Base-by-base conservation (phyloP, 2,797 vertebrate genomes). In the Helostoma temminkii region DNA sequence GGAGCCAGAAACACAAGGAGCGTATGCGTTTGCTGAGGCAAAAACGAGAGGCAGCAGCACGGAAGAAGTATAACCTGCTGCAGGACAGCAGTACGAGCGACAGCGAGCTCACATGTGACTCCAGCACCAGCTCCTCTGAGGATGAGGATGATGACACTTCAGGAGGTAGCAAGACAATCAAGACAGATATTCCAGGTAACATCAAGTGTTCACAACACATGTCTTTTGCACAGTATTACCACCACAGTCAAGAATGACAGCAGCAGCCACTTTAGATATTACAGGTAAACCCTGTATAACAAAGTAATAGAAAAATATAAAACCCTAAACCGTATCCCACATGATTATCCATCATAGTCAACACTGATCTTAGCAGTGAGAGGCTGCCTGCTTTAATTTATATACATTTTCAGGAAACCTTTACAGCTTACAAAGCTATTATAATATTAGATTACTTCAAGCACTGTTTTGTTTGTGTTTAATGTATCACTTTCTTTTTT, bases 11-110 rank as follows among this genome's bases (percentile, higher is more conserved):
- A 94, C 97, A 99, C 93, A 99, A 97, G 91, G 96, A 98, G 81
- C 94, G 98, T 52, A 99, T 99, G 80, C 94, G 97, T n/a, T 90
- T 99, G 50, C 86, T 98, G 68, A 93, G 98, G 45, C 98, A 99
- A 92, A 99, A 99, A 66, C 92, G 98, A 41, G 98, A 99, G 80
- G 98, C 97, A 0, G 97, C 97, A 19, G 97, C 97, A 16, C 93
- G 97, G 57, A 98, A 98, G 92, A 99, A 99, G 74, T 98, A 98
- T 56, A 98, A 97, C 92, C 92, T 98, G 93, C 95, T 99, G 90
- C 98, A 99, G 95, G 96, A 99, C 95, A 99, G 97, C 95, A 99
- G 97, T 92, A 99, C 97, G 52, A 99, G 98, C 30, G 98, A 99
- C 87, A 99, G 97, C 69, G 97, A 99, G 94, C 95, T 98, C 89